Evolutionary conservation across 1,140 invertebrate species (phyloP), one percentile per base, ranked within the genome.

Genomic region (Drosophila orena): DNA sequence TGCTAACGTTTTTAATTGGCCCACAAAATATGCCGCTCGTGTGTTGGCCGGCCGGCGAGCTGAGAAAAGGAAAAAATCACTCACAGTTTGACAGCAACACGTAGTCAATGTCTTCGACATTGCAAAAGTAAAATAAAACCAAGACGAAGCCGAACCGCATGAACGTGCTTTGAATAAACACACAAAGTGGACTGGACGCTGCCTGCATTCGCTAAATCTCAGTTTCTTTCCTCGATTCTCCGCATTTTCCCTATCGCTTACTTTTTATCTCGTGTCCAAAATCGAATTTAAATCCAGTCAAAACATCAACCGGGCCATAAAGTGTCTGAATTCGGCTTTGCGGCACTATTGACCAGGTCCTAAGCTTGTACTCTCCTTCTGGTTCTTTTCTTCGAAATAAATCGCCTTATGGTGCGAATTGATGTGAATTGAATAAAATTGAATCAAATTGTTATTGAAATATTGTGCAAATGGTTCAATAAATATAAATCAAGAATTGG

Each of bases 241-340:
- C 27, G 2, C 24, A 34, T 8, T 62, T 65, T 52, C 60, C 62
- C 72, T 65, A 73, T 14, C 15, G 76, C 66, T 57, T 58, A 46
- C 44, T 61, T 75, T 85, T 86, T 86, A 86, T 86, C 81, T 86
- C 44, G 68, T 76, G 56, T 71, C 78, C 78, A 81, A 86, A 86
- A 86, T 86, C 81, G 78, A 86, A 86, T 86, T 86, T 86, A 86
- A 86, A 86, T 86, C 77, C 81, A 77, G 74, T 75, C 73, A 61
- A 65, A 74, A 74, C 70, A 75, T 78, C 60, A 79, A 77, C 55
- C 77, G 43, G 74, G 70, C 66, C 77, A 71, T 83, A 84, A 84
- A 66, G 64, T 65, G 77, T 64, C 69, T 79, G 65, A 60, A 75
- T 76, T 77, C 37, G 66, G 66, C 57, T 59, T 55, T 58, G 80